A percentile compares a stretch with the other conserved stretches of the same genome.
Conservation (phyloP, 2,113 vertebrate genomes). For the Lasiurus borealis region DNA sequence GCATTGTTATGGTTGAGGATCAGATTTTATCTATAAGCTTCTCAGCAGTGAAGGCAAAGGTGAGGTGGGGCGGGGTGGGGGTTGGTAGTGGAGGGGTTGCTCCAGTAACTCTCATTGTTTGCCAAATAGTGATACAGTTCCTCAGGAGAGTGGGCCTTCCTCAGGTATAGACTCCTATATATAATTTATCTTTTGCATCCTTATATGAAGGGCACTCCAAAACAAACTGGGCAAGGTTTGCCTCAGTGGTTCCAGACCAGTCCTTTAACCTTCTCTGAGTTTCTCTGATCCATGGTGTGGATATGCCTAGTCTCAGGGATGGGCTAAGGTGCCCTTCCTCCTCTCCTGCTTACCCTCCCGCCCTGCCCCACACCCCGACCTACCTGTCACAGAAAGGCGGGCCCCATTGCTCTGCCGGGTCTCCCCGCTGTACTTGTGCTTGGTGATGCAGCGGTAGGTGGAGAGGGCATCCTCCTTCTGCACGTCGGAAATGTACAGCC, state of each 20-base stretch:
- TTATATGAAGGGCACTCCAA: neutral
- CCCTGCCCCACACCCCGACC: constrained; percentile 13
- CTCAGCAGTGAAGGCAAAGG: neutral
- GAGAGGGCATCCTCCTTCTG: constrained; percentile 99
- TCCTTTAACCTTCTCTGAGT: neutral
- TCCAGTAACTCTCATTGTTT: neutral
- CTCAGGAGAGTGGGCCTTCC: neutral
- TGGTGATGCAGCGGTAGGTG: constrained; percentile 99
- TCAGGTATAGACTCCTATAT: neutral
- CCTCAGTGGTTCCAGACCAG: fast-evolving
- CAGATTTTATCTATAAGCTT: constrained; percentile 35
- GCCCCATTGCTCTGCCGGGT: constrained; percentile 99
- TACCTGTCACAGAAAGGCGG: constrained; percentile 98
- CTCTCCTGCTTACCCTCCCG: neutral
- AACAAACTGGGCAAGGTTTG: neutral
- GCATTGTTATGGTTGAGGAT: neutral
- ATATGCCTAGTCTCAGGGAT: fast-evolving
- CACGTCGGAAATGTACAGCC: constrained; percentile 98
- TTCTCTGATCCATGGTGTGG: fast-evolving
- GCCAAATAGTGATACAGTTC: neutral
- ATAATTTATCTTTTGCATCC: neutral
- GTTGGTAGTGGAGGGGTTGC: no score
- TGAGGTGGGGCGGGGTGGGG: no score
- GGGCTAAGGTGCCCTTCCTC: constrained; percentile 4
- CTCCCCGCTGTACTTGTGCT: constrained; percentile 99